These are phyloP conservation scores for Dermatemys mawii DNA, from an alignment of 2,113 vertebrate genomes.

Conservation along the genomic window DNA sequence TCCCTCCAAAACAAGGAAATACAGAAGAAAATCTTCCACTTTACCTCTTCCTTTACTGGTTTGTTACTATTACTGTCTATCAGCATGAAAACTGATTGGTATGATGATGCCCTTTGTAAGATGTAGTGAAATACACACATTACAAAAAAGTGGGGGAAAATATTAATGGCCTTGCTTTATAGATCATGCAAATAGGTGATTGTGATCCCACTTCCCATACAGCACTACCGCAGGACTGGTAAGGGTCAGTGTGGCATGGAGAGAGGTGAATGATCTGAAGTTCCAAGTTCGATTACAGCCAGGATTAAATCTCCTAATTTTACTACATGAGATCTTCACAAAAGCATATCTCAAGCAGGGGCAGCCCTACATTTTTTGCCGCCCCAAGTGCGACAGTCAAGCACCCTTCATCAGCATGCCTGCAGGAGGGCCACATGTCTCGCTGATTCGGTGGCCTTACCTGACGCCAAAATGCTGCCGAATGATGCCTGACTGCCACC, in stretches of 20 bases:
- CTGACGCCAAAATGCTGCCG: too few relatives aligned
- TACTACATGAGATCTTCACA: neutral
- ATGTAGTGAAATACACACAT: neutral
- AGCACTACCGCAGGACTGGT: neutral
- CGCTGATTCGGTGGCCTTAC: too few relatives aligned
- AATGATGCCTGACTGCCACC: too few relatives aligned
- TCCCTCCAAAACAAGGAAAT: neutral
- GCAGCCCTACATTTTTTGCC: too few relatives aligned
- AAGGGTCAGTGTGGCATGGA: neutral
- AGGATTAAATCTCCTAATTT: neutral
- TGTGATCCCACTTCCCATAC: neutral
- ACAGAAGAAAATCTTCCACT: neutral
- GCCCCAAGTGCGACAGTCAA: too few relatives aligned
- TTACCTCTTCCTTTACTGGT: neutral
- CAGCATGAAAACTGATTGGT: neutral
- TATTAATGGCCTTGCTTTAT: neutral
- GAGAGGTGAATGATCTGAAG: neutral
- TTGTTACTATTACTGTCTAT: neutral
- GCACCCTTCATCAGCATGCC: too few relatives aligned
- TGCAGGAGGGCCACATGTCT: too few relatives aligned
- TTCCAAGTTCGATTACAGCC: neutral
- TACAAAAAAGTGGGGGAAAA: neutral
- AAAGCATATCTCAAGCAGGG: accelerated
- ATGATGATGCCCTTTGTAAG: neutral
- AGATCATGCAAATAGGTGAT: neutral